phyloP scores from a whole-genome alignment of 1,140 invertebrate genomes.

The Rhynchophorus ferrugineus region DNA sequence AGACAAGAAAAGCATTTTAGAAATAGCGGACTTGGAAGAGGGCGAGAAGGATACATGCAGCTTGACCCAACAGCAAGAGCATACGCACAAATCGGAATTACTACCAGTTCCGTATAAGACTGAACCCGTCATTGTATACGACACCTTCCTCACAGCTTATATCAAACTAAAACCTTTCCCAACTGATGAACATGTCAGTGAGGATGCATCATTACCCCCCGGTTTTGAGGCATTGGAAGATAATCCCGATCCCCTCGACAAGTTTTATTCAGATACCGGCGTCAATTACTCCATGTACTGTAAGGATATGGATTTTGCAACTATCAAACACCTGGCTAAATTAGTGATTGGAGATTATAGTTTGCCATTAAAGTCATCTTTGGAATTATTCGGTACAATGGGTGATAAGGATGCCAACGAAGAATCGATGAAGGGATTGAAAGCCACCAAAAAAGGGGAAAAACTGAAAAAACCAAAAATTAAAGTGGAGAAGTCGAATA shows the following conservation, averaged over 20 bases:
- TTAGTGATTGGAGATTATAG: conserved; percentile 48
- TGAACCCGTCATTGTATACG: conserved; percentile 26
- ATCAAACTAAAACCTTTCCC: conserved; percentile 42
- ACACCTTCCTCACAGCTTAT: conserved; percentile 50
- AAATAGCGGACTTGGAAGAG: not conserved
- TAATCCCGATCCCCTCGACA: conserved; percentile 45
- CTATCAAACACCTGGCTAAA: conserved; percentile 47
- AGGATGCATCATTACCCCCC: conserved; percentile 36
- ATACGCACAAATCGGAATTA: conserved; percentile 19
- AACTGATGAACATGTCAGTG: conserved; percentile 41
- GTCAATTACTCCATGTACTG: conserved; percentile 51
- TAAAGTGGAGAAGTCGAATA: conserved; percentile 12
- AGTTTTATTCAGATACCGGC: conserved; percentile 48
- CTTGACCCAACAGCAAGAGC: not conserved
- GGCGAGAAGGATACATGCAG: not conserved
- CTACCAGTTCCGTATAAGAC: conserved; percentile 13
- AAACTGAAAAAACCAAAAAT: conserved; percentile 23
- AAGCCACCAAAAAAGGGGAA: conserved; percentile 13
- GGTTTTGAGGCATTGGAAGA: conserved; percentile 24
- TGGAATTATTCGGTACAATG: conserved; percentile 26
- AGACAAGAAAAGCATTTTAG: conserved; percentile 7
- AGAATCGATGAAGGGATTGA: not conserved
- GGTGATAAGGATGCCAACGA: not conserved
- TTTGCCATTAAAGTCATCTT: conserved; percentile 41
- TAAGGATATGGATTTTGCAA: conserved; percentile 44